phyloP scores from a whole-genome alignment of 2,888 invertebrate genomes.

The Maniola hyperantus region DNA sequence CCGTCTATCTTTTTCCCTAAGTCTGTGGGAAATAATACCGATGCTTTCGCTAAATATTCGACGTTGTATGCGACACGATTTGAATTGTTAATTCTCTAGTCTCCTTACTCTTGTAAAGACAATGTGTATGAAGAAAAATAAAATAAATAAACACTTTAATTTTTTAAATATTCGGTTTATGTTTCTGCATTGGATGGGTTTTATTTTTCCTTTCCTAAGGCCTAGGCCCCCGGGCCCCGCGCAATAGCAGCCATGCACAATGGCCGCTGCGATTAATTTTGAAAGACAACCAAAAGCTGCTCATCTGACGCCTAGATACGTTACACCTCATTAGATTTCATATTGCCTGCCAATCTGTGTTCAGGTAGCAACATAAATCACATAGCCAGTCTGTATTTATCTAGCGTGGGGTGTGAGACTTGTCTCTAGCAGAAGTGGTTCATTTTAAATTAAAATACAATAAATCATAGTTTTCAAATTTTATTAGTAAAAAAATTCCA shows the following conservation, averaged over 20 bases:
- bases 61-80: constrained; percentile 64
- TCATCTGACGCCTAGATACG: too few relatives aligned
- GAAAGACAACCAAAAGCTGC: too few relatives aligned
- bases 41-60: constrained; percentile 65
- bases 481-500: constrained; percentile 46
- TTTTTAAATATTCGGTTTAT: constrained; percentile 79
- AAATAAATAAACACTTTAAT: constrained; percentile 67
- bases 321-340: too few relatives aligned
- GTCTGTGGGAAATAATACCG: constrained; percentile 28
- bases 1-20: constrained; percentile 29
- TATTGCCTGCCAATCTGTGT: too few relatives aligned
- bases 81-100: constrained; percentile 80
- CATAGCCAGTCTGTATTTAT: too few relatives aligned
- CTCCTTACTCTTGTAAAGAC: constrained; percentile 79
- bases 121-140: constrained; percentile 72
- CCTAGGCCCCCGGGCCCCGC: too few relatives aligned
- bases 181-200: constrained; percentile 68
- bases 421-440: background rate
- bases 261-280: too few relatives aligned
- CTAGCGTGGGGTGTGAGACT: too few relatives aligned
- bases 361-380: too few relatives aligned
- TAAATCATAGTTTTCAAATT: constrained; percentile 20
- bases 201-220: constrained; percentile 46
- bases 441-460: background rate
- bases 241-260: too few relatives aligned